Evolutionary conservation across 2,113 vertebrate genomes (phyloP).

Genomic region (Nycticebus coucang): DNA sequence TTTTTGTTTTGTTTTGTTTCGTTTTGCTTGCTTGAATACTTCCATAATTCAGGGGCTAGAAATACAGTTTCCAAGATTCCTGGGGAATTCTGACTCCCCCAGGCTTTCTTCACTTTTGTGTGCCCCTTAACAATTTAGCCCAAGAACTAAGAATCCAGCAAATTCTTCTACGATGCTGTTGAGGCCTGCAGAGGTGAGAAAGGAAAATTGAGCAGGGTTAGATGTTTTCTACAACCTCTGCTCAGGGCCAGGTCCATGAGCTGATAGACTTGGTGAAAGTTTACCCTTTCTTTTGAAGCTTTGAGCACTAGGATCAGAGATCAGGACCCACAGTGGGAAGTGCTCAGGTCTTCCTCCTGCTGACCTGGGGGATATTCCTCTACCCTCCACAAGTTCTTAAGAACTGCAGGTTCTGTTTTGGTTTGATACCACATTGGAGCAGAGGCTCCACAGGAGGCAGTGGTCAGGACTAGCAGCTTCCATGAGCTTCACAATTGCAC

Average conservation of each 20-base stretch:
- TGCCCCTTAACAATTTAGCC: neutral
- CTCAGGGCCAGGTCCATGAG: neutral
- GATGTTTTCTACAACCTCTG: neutral
- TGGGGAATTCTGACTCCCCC: neutral
- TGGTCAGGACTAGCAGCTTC: neutral
- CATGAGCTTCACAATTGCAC: neutral
- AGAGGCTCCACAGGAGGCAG: neutral
- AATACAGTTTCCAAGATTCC: neutral
- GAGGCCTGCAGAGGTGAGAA: neutral
- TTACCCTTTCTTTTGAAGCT: neutral
- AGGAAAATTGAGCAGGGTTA: rapidly evolving
- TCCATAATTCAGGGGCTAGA: neutral
- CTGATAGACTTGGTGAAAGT: neutral
- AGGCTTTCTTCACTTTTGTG: neutral
- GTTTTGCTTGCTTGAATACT: neutral
- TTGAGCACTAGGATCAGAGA: rapidly evolving
- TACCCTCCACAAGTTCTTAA: neutral
- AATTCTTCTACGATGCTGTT: neutral
- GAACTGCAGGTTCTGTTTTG: neutral
- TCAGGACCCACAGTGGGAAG: neutral
- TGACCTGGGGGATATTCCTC: too few relatives aligned
- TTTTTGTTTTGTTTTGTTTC: neutral
- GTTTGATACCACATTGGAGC: neutral
- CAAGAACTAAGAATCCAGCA: neutral
- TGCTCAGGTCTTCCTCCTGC: neutral